Percentiles rank a stretch among this genome's conserved stretches.
Conservation (phyloP, 2,113 vertebrate genomes). For the Eulacestoma nigropectus region DNA sequence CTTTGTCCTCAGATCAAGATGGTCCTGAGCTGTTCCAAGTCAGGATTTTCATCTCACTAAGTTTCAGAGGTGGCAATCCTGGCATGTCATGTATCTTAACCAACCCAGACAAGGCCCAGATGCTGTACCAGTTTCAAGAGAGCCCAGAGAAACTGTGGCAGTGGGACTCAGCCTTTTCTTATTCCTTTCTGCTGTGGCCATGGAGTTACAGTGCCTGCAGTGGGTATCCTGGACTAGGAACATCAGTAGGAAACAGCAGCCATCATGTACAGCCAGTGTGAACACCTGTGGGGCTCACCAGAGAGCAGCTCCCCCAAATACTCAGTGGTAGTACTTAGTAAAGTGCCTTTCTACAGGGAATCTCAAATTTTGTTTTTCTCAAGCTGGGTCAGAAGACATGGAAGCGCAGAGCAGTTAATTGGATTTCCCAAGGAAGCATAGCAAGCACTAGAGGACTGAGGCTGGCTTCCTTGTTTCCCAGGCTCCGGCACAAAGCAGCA, state of each 20-base stretch:
- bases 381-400: not conserved
- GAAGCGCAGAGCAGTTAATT: constrained; percentile 9
- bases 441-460: not conserved
- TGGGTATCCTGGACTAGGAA: not conserved
- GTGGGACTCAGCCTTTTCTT: not conserved
- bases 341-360: not conserved
- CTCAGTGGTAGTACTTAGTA: not conserved
- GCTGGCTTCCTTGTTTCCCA: not conserved
- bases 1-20: not conserved
- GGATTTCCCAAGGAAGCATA: not conserved
- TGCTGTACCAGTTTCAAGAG: not conserved
- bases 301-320: not conserved
- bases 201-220: not conserved
- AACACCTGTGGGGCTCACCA: not conserved
- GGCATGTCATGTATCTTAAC: not conserved
- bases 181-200: not conserved
- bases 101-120: not conserved
- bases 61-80: not conserved
- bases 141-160: not conserved
- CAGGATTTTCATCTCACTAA: not conserved
- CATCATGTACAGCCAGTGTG: fast-evolving
- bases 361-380: not conserved
- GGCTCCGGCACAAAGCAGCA: not conserved
- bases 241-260: not conserved
- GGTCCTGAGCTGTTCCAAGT: not conserved